Evolutionary conservation across 2,113 vertebrate genomes (phyloP), one percentile per base, ranked within the genome.

Genomic region (Ptyas mucosa): DNA sequence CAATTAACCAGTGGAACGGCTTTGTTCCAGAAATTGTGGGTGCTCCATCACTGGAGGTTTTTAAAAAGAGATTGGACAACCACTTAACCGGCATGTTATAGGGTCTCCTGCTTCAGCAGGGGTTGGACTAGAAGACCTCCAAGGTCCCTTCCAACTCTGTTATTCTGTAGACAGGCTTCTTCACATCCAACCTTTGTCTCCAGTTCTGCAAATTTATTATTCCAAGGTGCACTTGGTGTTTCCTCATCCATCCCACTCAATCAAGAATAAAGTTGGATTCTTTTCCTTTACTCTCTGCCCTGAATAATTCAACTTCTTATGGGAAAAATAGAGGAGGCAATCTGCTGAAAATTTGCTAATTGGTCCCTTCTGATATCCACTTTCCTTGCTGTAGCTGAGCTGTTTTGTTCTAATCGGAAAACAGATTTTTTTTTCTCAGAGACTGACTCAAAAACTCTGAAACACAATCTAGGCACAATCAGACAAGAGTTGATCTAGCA

Each of bases 251-350:
- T 91, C 69, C 54, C 29, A 64, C 58, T 85, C 46, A 89, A 89
- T 91, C 87, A 53, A 81, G 87, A 52, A 61, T n/a, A 11, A 90
- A 39, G 51, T 91, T 39, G 23, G 39, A 69, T 88, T 88, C 43
- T 29, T 51, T 43, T 26, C 2, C 10, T 34, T 52, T 52, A 39
- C 26, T 57, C 8, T 26, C 14, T 14, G 11, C 51, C 51, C 11
- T 91, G 86, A 91, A 91, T 93, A 93, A 93, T 93, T 91, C 64
- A 85, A 55, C 39, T n/a, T 18, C 5, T 23, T 51, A 12, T 34
- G 8, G 86, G n/a, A 34, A 75, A 85, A 85, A 39, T 29, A 29
- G 15, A 29, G 64, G 81, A 53, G 6, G 23, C 26, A 39, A 46
- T 51, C 8, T 4, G 85, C 34, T 8, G 10, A 23, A 46, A 43